These are phyloP conservation scores for Pseudorasbora parva DNA, from an alignment of 2,113 vertebrate species.

Conservation along the genomic window DNA sequence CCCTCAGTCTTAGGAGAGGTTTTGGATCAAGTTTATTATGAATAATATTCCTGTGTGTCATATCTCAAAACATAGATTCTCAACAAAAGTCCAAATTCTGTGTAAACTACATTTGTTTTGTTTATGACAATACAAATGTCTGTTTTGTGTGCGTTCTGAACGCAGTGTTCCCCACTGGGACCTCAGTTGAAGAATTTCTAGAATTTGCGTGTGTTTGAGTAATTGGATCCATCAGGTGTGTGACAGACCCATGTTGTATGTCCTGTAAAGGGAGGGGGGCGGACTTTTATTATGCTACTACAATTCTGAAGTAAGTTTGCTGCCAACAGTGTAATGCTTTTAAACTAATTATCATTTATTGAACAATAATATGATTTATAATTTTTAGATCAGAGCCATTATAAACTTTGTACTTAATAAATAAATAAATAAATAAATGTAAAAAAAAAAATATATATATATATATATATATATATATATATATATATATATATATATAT, in stretches of 20 bases:
- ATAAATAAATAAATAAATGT: no score
- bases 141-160: not conserved
- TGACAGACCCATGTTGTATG: slow-evolving; percentile 38
- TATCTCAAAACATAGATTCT: not conserved
- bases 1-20: not conserved
- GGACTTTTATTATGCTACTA: no score
- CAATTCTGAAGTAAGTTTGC: no score
- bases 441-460: no score
- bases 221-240: slow-evolving; percentile 66
- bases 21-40: not conserved
- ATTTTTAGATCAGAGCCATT: no score
- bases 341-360: no score
- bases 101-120: not conserved
- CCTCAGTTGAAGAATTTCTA: slow-evolving; percentile 56
- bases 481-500: no score
- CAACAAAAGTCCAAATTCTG: not conserved
- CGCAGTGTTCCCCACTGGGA: not conserved
- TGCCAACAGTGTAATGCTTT: no score
- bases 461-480: no score
- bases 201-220: slow-evolving; percentile 70
- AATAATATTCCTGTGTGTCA: not conserved
- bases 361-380: no score
- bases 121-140: not conserved
- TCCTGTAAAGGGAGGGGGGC: no score
- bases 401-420: no score